Evolutionary conservation across 2,888 invertebrate species (phyloP).

Genomic region (Pyrocoelia pectoralis): DNA sequence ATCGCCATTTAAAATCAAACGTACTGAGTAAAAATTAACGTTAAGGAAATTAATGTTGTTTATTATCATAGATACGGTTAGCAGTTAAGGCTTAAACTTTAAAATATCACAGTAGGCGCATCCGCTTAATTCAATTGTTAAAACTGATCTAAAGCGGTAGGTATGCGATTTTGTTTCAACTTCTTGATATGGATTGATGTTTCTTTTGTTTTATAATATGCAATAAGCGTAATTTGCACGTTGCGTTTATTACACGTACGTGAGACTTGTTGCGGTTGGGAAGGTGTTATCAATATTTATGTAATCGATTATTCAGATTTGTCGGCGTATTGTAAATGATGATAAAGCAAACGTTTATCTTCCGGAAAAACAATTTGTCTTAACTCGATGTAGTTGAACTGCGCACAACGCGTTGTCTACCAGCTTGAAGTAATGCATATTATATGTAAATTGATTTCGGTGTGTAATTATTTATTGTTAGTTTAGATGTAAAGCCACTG

Average conservation of each 20-base stretch:
- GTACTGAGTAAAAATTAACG: conserved; percentile 36
- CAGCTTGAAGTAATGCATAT: conserved; percentile 42
- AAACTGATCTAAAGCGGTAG: conserved; percentile 17
- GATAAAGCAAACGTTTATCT: conserved; percentile 31
- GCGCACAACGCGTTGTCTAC: conserved; percentile 29
- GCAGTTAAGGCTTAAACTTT: conserved; percentile 31
- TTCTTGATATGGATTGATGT: conserved; percentile 33
- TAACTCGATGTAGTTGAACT: conserved; percentile 24
- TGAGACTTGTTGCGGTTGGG: neutral
- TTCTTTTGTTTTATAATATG: conserved; percentile 19
- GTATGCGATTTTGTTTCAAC: neutral
- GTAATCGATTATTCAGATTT: conserved; percentile 15
- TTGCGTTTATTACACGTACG: neutral
- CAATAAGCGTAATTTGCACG: neutral
- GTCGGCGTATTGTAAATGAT: conserved; percentile 20
- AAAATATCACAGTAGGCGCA: conserved; percentile 38
- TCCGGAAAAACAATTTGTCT: conserved; percentile 33
- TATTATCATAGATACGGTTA: conserved; percentile 36
- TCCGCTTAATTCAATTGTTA: conserved; percentile 38
- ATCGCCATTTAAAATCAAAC: conserved; percentile 28
- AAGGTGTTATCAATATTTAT: conserved; percentile 1
- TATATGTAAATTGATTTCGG: conserved; percentile 52
- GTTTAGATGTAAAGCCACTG: conserved; percentile 47
- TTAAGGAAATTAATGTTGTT: conserved; percentile 36
- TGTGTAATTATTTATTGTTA: conserved; percentile 51